Evolutionary conservation across 2,797 vertebrate genomes (phyloP).

Genomic region (Eospalax fontanierii): DNA sequence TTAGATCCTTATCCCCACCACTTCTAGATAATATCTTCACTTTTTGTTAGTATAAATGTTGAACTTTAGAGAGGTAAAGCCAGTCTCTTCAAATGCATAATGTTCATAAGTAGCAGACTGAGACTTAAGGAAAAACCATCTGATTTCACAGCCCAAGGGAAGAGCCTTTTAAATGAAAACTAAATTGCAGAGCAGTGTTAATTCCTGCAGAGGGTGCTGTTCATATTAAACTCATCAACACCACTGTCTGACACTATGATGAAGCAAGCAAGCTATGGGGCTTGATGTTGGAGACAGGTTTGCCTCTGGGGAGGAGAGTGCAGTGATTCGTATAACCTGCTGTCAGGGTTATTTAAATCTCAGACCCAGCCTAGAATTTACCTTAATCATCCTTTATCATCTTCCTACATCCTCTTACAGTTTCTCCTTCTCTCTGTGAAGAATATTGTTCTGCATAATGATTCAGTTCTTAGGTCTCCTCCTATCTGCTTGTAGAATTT

Average conservation of each 20-base stretch:
- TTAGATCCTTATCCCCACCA: too few relatives aligned
- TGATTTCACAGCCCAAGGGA: conserved; percentile 54
- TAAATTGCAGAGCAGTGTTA: not conserved
- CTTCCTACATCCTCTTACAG: conserved; percentile 85
- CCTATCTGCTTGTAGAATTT: conserved; percentile 86
- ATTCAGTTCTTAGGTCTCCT: conserved; percentile 88
- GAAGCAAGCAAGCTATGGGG: not conserved
- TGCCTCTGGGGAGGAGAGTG: conserved; percentile 62
- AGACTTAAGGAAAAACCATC: not conserved
- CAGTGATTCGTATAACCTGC: conserved; percentile 60
- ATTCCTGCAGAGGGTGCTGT: conserved; percentile 39
- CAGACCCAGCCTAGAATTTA: conserved; percentile 82
- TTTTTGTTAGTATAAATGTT: not conserved
- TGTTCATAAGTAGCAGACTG: not conserved
- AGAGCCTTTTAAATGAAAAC: conserved; percentile 1
- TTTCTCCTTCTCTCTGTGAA: conserved; percentile 84
- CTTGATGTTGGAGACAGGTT: conserved; percentile 17
- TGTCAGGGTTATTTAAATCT: conserved; percentile 75
- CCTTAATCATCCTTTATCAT: conserved; percentile 83
- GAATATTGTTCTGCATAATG: conserved; percentile 90
- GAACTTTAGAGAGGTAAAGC: not conserved
- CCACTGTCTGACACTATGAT: not conserved
- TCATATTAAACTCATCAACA: conserved; percentile 8
- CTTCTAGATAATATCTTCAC: not conserved
- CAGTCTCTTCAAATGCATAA: not conserved